Evolutionary conservation across 2,888 invertebrate species (phyloP), one percentile per base, ranked within the genome.

Genomic region (Himalopsyche tibetana): DNA sequence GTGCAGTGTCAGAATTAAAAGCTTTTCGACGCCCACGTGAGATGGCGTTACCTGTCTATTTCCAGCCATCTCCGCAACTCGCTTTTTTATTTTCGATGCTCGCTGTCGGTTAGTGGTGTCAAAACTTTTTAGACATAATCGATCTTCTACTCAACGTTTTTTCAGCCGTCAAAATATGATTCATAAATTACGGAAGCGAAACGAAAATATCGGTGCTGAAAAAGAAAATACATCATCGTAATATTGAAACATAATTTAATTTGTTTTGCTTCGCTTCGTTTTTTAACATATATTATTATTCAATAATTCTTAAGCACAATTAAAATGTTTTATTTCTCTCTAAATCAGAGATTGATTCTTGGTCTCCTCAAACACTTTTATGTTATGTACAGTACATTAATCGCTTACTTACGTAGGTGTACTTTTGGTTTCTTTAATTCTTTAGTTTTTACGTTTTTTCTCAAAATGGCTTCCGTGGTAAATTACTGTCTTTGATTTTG

Each of bases 1-100:
- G 74, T 74, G 74, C 74, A 74, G 74, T 74, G 74, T 74, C 74
- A 74, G 74, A 74, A 74, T 74, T 74, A 36, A 74, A 74, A 74
- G 74, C 74, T 74, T 74, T 74, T 38, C 74, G 74, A 28, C 74
- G 74, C 74, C 74, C 74, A 74, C 74, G 74, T 74, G 74, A 74
- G 74, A 74, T 74, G 74, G 74, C 74, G 74, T 74, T 74, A 36
- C 74, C 74, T 74, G 74, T 74, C 12, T 74, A 74, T 74, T 74
- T 74, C 74, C 28, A 74, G 74, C 74, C 38, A 36, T 74, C 74
- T 38, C 74, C 6, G 12, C 74, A 38, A 74, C 74, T 74, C 19
- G 36, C 74, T 74, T 74, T 74, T 36, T 74, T 74, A 74, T 74
- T 74, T 74, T 74, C 74, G 74, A 36, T 8, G 74, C 38, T 36